Base-by-base conservation (phyloP, 2,113 vertebrate genomes). In the Mesocricetus auratus region DNA sequence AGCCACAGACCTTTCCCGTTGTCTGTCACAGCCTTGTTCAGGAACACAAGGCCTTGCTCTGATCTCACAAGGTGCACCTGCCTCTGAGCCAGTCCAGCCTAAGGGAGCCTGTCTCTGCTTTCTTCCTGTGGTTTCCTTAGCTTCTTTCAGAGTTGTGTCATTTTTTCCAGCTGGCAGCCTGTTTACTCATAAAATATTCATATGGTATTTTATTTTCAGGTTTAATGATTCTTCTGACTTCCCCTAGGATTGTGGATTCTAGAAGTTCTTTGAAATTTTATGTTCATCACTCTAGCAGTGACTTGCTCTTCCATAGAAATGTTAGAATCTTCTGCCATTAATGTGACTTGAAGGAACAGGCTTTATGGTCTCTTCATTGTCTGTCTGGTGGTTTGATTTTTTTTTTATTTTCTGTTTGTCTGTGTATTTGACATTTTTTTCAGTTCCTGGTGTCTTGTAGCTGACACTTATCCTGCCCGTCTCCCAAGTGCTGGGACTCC, bases 131-230 rank as follows among this genome's bases (percentile, higher is more conserved):
- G 98, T 99, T 99, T 96, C 99, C 95, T 99, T 99, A 15, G 99
- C 99, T 90, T 99, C 88, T 94, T 99, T 99, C 78, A 39, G 62
- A 60, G 53, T n/a, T 78, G 94, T 99, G 97, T 78, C 99, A 98
- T 96, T 99, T 99, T 47, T 96, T 99, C 99, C 89, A 99, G 98
- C 12, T 99, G 99, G 45, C 98, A 98, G 82, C 98, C 99, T 99
- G 99, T 98, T 99, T 98, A 96, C 98, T 98, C 88, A 99, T 98
- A 7, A 99, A 99, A 64, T 99, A 99, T 97, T 99, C 99, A 97
- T 99, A 99, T 98, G 99, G 99, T 86, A 99, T 99, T 98, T 99
- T 99, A 17, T 99, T 99, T 99, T 99, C 99, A 98, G 99, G 98
- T 98, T 99, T 99, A 15, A 26, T 66, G n/a, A 47, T 85, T 74